These are phyloP conservation scores for Sebastes paucispinis DNA, from an alignment of 2,797 vertebrate species.

Conservation along the genomic window DNA sequence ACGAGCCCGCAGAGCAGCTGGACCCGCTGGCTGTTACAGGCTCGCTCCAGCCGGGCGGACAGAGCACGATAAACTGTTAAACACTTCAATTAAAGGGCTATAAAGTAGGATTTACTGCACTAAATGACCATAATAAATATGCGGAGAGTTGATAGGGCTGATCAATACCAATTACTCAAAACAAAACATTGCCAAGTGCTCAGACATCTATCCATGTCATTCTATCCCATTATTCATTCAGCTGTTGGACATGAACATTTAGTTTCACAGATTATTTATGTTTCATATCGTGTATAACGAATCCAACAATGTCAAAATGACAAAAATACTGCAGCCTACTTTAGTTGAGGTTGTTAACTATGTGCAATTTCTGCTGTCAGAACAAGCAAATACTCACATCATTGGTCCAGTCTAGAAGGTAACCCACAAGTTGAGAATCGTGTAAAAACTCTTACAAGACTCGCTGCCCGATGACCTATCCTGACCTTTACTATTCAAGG, in stretches of 20 bases:
- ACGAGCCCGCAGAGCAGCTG: slow-evolving; percentile 52
- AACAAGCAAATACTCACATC: not conserved
- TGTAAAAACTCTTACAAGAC: too few species aligned
- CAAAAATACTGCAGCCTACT: not conserved
- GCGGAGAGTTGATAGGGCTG: not conserved
- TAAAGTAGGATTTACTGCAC: not conserved
- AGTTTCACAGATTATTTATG: not conserved
- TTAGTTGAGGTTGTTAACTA: not conserved
- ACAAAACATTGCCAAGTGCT: not conserved
- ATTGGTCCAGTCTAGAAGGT: not conserved
- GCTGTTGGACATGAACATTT: not conserved
- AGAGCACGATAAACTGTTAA: not conserved
- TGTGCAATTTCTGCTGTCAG: not conserved
- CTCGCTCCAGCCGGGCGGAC: not conserved
- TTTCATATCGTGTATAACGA: not conserved
- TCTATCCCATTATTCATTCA: not conserved
- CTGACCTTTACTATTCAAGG: too few species aligned
- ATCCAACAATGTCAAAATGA: not conserved
- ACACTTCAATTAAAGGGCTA: not conserved
- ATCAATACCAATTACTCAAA: slow-evolving; percentile 7
- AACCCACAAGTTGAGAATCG: too few species aligned
- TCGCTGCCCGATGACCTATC: too few species aligned
- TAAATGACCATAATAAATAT: not conserved
- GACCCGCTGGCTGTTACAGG: slow-evolving; percentile 25
- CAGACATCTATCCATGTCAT: not conserved